Base-by-base conservation (phyloP, 2,888 invertebrate genomes). In the Clanis bilineata region DNA sequence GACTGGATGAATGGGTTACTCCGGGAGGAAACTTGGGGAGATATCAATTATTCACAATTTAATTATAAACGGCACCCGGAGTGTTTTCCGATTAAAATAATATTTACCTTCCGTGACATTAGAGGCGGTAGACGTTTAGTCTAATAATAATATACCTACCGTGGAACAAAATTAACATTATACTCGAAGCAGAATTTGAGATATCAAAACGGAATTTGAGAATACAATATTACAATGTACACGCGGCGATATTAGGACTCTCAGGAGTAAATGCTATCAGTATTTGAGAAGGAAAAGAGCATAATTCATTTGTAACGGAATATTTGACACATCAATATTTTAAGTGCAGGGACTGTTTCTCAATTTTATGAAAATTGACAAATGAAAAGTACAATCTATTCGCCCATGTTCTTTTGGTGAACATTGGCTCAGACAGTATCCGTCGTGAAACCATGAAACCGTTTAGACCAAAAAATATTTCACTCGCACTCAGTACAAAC, bases 21-120 rank as follows among this genome's bases (percentile, higher is more conserved):
- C 25, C 39, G 39, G 58, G 36, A 45, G 18, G 51, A 51, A 57
- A 18, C 38, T 47, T 38, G 47, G 25, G 25, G n/a, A 41, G 43
- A 57, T 43, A 25, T 39, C 18, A 58, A 58, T 58, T 58, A 51
- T 58, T 25, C 58, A 47, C n/a, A 51, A 32, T 58, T 58, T 45
- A 45, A 36, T 47, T 47, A 38, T 39, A 18, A 58, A 58, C 18
- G 51, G 23, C 22, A 23, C 9, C 23, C 12, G 25, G 57, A 44
- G 57, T 55, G 58, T 59, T 56, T 59, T 57, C 55, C 57, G 47
- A 59, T 62, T 61, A 59, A 59, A 59, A 59, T 57, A 61, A 62
- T 62, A 61, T 62, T 64, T 61, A 51, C 38, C 12, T 39, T 54
- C 18, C 57, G 32, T 56, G 43, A 56, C 55, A 10, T 51, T 32